Evolutionary conservation across 2,113 vertebrate genomes (phyloP), one percentile per base, ranked within the genome.

Genomic region (Acrocephalus kingi): DNA sequence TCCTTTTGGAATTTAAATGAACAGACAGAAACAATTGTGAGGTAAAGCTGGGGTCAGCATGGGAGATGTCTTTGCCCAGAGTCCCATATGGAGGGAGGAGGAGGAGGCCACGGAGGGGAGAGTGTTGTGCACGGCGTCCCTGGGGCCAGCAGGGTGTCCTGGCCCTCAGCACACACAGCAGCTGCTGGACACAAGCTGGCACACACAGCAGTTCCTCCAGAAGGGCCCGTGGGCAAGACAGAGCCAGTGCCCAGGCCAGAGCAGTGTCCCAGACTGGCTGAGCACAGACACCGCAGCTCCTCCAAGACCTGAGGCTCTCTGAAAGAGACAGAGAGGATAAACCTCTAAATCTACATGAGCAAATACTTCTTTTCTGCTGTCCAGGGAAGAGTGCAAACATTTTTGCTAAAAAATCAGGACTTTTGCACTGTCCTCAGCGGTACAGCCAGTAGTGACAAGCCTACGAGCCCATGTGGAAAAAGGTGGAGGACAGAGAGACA

Each of bases 1-100:
- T 84, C 71, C 87, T 68, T 94, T 86, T 68, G 45, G 76, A 78
- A 94, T 96, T 94, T 84, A 89, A 95, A 94, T 84, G 49, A 90
- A 87, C 33, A 35, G 79, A 9, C 54, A 88, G 59, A 51, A 93
- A 93, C 64, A 90, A 92, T n/a, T 4, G 45, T 15, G 61, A 73
- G 93, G 83, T 93, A 92, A 93, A 86, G 49, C 76, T 11, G 69
- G 23, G 85, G 79, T 93, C 95, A 92, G 73, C 49, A 16, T 0
- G 2, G 43, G 61, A 88, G 37, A 30, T 15, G 8, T 9, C 7
- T 37, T 11, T 92, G 76, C 64, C 79, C 80, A 21, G 14, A 68
- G 79, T 9, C 35, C 59, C 68, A 16, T 24, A 71, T 2, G 63
- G 74, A 79, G 24, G 82, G 33, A 58, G 55, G 39, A 89, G 71